A percentile compares a stretch with the other conserved stretches of the same genome.
Evolutionary conservation across 1,140 invertebrate species (phyloP).

Genomic region (Drosophila lacertosa): DNA sequence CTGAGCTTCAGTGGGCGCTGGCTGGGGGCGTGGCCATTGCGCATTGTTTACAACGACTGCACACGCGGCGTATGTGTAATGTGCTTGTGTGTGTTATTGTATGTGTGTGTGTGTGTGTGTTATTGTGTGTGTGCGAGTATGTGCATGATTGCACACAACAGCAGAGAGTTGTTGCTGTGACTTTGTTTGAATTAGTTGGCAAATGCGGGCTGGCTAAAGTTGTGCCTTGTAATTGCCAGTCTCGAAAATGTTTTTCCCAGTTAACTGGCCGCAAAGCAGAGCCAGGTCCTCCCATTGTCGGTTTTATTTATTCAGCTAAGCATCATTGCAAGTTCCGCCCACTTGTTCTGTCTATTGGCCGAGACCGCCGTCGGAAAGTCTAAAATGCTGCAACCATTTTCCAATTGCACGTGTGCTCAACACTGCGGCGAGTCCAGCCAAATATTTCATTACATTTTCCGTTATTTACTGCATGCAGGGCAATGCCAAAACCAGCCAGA

Average conservation of each 20-base stretch:
- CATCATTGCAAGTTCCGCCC: slow-evolving; percentile 9
- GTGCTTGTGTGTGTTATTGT: not conserved
- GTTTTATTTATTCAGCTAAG: slow-evolving; percentile 34
- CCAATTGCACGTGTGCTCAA: not conserved
- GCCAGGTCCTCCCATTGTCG: slow-evolving; percentile 19
- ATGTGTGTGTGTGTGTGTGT: not conserved
- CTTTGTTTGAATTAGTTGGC: slow-evolving; percentile 29
- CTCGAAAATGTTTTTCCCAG: slow-evolving; percentile 23
- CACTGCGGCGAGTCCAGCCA: not conserved
- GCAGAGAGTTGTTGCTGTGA: not conserved
- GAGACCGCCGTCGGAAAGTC: slow-evolving; percentile 20
- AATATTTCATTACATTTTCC: not conserved
- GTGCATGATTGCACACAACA: slow-evolving; percentile 7
- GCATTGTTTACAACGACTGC: slow-evolving; percentile 12
- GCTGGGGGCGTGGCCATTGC: slow-evolving; percentile 5
- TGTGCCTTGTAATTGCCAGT: slow-evolving; percentile 35
- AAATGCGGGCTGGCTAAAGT: slow-evolving; percentile 37
- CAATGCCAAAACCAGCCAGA: no score
- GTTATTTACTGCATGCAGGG: no score
- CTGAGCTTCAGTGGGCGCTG: slow-evolving; percentile 16
- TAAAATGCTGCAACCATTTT: slow-evolving; percentile 19
- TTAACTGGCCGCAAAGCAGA: slow-evolving; percentile 13
- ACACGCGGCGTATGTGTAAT: slow-evolving; percentile 43
- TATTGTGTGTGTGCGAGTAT: not conserved
- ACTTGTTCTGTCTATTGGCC: not conserved